Conservation (phyloP, 2,797 vertebrate genomes). For the Naso thynnoides region DNA sequence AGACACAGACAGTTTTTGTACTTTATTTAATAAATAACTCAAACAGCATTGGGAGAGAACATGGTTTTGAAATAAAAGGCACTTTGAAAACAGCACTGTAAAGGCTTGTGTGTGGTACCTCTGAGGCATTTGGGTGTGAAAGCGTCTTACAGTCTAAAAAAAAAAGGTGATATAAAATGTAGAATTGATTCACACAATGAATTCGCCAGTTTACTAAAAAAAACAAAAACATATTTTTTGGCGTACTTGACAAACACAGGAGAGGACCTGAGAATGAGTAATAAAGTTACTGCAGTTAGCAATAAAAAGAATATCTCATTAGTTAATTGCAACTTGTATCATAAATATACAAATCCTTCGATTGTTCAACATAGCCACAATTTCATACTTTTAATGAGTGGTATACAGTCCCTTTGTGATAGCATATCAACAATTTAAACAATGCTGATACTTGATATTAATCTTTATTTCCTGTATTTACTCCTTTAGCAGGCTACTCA, state of each 20-base stretch:
- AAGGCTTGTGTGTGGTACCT: constrained; percentile 58
- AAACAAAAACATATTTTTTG: constrained; percentile 65
- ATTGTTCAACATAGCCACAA: constrained; percentile 63
- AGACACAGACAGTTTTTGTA: constrained; percentile 47
- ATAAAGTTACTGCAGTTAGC: constrained; percentile 50
- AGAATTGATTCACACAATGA: constrained; percentile 16
- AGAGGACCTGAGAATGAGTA: constrained; percentile 75
- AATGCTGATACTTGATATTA: constrained; percentile 29
- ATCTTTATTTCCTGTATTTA: constrained; percentile 35
- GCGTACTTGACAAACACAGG: constrained; percentile 62
- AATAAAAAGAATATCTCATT: constrained; percentile 46
- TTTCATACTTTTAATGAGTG: constrained; percentile 60
- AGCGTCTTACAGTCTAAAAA: constrained; percentile 24
- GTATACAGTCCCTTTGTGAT: constrained; percentile 69
- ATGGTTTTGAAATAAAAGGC: constrained; percentile 79
- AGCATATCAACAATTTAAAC: constrained; percentile 38
- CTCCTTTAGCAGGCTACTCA: constrained; percentile 33
- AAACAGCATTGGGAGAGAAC: constrained; percentile 75
- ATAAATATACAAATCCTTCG: constrained; percentile 44
- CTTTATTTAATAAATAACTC: constrained; percentile 86
- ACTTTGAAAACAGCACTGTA: constrained; percentile 77
- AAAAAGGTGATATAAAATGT: constrained; percentile 6
- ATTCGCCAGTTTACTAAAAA: constrained; percentile 22
- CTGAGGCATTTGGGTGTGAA: constrained; percentile 57
- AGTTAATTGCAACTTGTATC: constrained; percentile 31